phyloP scores from a whole-genome alignment of 2,888 invertebrate genomes.

The Acheta domesticus region DNA sequence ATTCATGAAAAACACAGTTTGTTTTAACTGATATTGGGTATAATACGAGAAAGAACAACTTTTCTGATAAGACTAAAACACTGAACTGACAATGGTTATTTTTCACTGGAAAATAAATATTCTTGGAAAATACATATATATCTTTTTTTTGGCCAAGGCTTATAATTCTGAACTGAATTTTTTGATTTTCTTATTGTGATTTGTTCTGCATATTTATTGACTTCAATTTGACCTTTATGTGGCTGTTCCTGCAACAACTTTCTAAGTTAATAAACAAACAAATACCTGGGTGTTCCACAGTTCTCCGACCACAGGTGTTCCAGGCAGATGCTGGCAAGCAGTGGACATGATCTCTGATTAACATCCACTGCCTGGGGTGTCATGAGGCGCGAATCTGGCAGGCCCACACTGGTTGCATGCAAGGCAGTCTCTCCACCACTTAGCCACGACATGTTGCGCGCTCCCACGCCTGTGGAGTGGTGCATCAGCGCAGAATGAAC shows the following conservation, averaged over 20 bases:
- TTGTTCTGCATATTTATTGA: too few species aligned
- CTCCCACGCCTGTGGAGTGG: neutral
- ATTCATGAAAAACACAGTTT: too few species aligned
- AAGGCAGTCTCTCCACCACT: constrained; percentile 18
- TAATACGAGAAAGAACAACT: too few species aligned
- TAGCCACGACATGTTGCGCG: neutral
- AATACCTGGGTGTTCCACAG: constrained; percentile 47
- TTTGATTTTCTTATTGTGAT: too few species aligned
- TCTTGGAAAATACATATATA: neutral
- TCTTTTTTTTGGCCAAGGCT: too few species aligned
- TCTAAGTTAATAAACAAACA: constrained; percentile 29
- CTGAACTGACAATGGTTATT: too few species aligned
- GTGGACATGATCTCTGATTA: constrained; percentile 59
- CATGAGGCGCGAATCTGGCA: constrained; percentile 34
- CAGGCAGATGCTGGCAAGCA: constrained; percentile 81
- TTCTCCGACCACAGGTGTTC: constrained; percentile 88
- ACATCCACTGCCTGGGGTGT: constrained; percentile 25
- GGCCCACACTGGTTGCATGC: too few species aligned
- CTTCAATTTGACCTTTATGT: too few species aligned
- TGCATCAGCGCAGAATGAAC: too few species aligned
- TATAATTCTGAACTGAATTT: too few species aligned
- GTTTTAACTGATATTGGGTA: too few species aligned
- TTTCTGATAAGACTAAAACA: too few species aligned
- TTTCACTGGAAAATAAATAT: neutral
- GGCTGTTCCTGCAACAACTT: neutral